Evolutionary conservation across 2,113 vertebrate species (phyloP), one percentile per base, ranked within the genome.

Genomic region (Bambusicola thoracicus): DNA sequence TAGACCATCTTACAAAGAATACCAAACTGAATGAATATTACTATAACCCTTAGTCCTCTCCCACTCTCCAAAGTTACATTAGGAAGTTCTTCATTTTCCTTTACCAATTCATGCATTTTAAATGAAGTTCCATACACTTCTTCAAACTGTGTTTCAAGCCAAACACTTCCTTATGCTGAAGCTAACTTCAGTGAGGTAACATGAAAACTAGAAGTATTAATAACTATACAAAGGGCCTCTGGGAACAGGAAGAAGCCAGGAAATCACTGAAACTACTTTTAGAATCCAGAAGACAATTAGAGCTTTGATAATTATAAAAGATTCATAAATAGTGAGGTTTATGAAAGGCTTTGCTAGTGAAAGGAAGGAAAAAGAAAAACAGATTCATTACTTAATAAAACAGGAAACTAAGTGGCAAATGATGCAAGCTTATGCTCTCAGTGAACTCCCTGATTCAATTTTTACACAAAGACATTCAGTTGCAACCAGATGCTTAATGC

Each of bases 401-500:
- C 40, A 80, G 75, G 92, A 95, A 92, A 53, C 29, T 80, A 73
- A 61, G 62, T 8, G 91, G 75, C 6, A 2, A 69, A 36, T 80
- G 81, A 91, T 85, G 78, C 36, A 92, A 87, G 58, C 27, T 89
- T 62, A 32, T 77, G 36, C 53, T 92, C 79, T 91, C 63, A 21
- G 70, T 41, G 53, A 89, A 73, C n/a, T 85, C 78, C 24, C 48
- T 89, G 79, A 95, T 95, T 94, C 75, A 80, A 69, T 96, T 95
- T 87, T 82, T 91, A 17, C 44, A 76, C 62, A 85, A 90, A 87
- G 62, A 69, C n/a, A 34, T 77, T 89, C 36, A 85, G 62, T 69
- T 63, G 49, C n/a, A 87, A 29, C 22, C 85, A 89, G 93, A 79
- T 89, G 67, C 81, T 92, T 73, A 87, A 94, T 85, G 20, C 40